Evolutionary conservation across 2,797 vertebrate genomes (phyloP), one percentile per base, ranked within the genome.

Genomic region (Anas bernieri): DNA sequence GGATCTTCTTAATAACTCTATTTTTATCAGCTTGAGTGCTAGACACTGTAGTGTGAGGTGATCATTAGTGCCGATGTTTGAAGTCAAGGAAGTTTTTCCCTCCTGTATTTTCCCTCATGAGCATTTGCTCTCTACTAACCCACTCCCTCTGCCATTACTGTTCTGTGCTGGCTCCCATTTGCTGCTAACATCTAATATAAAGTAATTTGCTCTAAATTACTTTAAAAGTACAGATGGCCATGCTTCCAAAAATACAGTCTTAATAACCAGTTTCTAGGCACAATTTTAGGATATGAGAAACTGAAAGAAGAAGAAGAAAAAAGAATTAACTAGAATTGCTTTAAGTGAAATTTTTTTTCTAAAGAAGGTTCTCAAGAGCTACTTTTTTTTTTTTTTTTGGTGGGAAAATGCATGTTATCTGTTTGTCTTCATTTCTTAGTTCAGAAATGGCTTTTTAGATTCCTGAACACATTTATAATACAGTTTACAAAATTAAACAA

Each of bases 11-110:
- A 93, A 83, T 86, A 90, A 93, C 22, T 87, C 84, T 93, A 84
- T 86, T 96, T 94, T 96, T 96, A 94, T 93, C 91, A 86, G 63
- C 77, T 88, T 79, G 74, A 94, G 61, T 94, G 70, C 45, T 75
- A 93, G 79, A 90, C 37, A 37, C 23, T 50, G 35, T 39, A 58
- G n/a, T 55, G 54, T 3, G 3, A 87, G 54, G 88, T 80, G 64
- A 85, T 92, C 56, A 43, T 61, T 12, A 9, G 7, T n/a, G 55
- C 33, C 69, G 18, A 69, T 80, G 70, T 31, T 72, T 91, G 30
- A 77, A 94, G 41, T 91, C 50, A 54, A 64, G n/a, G 16, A 92
- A 92, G 55, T 82, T 88, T 87, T 80, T 52, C 12, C 37, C 67
- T 69, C 54, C 33, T 70, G 14, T 74, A 45, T 86, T 94, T 90